Evolutionary conservation across 2,113 vertebrate genomes (phyloP), one percentile per base, ranked within the genome.

Genomic region (Neolamprologus tretocephalus): DNA sequence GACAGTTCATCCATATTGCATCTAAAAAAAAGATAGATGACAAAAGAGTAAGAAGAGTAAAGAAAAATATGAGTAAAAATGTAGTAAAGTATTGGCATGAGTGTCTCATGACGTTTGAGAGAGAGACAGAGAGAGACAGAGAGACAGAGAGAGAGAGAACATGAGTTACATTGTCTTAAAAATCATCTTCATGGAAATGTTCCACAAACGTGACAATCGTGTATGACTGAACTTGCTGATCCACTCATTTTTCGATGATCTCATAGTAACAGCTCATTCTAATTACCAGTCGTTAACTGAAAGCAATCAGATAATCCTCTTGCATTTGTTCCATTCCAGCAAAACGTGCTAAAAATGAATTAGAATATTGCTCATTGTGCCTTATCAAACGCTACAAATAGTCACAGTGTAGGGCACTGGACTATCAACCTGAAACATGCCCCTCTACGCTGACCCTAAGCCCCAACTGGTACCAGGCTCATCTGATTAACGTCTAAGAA

Each of bases 401-500:
- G 11, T 5, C 19, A 80, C 35, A 68, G 6, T n/a, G 35, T 75
- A 55, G 35, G 3, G n/a, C 26, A 28, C 16, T 33, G 49, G 42
- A 37, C 10, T 49, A 58, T 35, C 17, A 55, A 42, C 66, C 61
- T 84, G 71, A 88, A 87, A 86, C 26, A 57, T 47, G 23, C 31
- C 68, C 10, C 26, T n/a, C n/a, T 28, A 35, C 26, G 21, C 37
- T 87, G 88, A 90, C 81, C 91, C 55, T 2, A 73, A 86, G 86
- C 80, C 73, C 89, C 68, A 82, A 87, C 90, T 93, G 92, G 94
- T 94, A 92, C 89, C 1, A 57, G 42, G 80, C 85, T 91, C 83
- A 87, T 92, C 90, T 91, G 94, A 95, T 95, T 95, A 95, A 90
- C 33, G 83, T 95, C 88, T 95, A 87, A 92, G 91, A 94, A 94